These are phyloP conservation scores for Formica selysi DNA, from an alignment of 1,140 invertebrate species.

Conservation along the genomic window DNA sequence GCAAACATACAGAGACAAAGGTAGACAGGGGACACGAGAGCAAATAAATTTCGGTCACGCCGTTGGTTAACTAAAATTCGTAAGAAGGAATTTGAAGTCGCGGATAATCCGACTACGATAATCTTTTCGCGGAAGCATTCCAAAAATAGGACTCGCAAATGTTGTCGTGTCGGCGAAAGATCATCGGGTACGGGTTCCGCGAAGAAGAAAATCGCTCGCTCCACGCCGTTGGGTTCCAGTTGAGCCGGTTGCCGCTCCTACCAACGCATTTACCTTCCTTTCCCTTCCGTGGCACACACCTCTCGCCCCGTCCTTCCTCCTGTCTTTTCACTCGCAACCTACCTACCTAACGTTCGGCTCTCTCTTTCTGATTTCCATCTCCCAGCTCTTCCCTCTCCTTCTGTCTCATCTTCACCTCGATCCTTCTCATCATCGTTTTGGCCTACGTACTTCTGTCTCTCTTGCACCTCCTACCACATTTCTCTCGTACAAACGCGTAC, in stretches of 20 bases:
- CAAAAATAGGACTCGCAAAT: slow-evolving; percentile 18
- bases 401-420: slow-evolving; percentile 24
- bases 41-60: neutral
- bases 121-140: neutral
- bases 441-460: neutral
- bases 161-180: neutral
- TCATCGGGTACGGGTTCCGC: slow-evolving; percentile 17
- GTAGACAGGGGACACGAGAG: neutral
- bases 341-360: slow-evolving; percentile 40
- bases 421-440: slow-evolving; percentile 24
- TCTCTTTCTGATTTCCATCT: neutral
- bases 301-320: slow-evolving; percentile 48
- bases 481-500: slow-evolving; percentile 12
- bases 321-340: slow-evolving; percentile 52
- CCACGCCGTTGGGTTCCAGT: slow-evolving; percentile 83
- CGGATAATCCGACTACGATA: neutral
- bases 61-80: neutral
- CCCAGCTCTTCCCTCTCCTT: neutral
- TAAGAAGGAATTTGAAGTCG: neutral
- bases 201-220: slow-evolving; percentile 67
- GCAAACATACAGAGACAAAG: neutral
- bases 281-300: slow-evolving; percentile 44
- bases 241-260: slow-evolving; percentile 83
- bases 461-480: slow-evolving; percentile 8
- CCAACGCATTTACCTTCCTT: slow-evolving; percentile 80